Evolutionary conservation across 2,797 vertebrate species (phyloP), one percentile per base, ranked within the genome.

Genomic region (Sarcophilus harrisii): DNA sequence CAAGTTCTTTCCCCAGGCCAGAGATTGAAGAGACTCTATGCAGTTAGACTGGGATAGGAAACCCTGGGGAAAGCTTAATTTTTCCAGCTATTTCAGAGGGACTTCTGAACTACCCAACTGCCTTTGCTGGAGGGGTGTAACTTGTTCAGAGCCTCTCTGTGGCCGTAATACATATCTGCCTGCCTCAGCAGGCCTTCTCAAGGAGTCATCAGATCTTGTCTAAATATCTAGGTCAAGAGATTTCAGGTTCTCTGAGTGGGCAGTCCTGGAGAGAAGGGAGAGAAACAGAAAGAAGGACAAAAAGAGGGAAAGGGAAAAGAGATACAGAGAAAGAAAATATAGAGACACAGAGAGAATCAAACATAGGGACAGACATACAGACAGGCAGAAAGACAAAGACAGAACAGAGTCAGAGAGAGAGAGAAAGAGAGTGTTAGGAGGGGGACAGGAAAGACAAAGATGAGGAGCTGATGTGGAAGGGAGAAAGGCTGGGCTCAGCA

Each of bases 401-500:
- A 92, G 55, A 91, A 18, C 1, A 55, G 52, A 52, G 6, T 52
- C 6, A 52, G 21, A 57, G 10, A 81, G n/a, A 60, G 2, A 54
- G n/a, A 91, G 52, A 91, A n/a, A 59, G 58, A 90, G 1, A 0
- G 0, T 93, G 32, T 73, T 90, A 92, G 13, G 58, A 95, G 92
- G 58, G 59, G 3, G 62, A n/a, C 90, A 58, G 29, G 6, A 27
- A 57, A 87, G 93, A 94, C 93, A 90, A 1, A 60, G 55, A 90
- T 93, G 93, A 92, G 94, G 94, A 55, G 27, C 57, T 32, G 81
- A 59, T 29, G 54, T 21, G 49, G 49, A 29, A 62, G 49, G 21
- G 8, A 4, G 49, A 93, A 62, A 96, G 95, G 95, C 93, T 49
- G 57, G 95, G 93, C 97, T 96, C 32, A 95, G 95, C 90, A 90